Evolutionary conservation across 1,140 invertebrate species (phyloP).

Genomic region (Yoshiicerus persimilis): DNA sequence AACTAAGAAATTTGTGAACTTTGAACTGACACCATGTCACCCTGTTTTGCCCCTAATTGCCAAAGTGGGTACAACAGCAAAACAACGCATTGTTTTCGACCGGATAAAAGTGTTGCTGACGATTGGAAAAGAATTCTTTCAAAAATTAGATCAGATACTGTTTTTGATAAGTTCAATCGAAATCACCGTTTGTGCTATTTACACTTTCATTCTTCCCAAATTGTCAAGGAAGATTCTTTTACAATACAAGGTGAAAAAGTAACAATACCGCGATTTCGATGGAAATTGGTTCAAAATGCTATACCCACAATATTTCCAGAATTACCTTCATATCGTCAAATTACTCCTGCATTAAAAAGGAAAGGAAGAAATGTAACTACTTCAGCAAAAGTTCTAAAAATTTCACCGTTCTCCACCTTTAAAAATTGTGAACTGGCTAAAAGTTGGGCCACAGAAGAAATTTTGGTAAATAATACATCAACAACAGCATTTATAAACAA

Average conservation of each 20-base stretch:
- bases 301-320: not conserved
- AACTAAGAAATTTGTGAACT: too few relatives aligned
- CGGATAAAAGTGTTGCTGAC: not conserved
- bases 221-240: not conserved
- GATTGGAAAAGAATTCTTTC: not conserved
- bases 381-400: too few relatives aligned
- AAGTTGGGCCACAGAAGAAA: not conserved
- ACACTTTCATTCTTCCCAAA: not conserved
- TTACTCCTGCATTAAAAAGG: not conserved
- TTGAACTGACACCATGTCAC: not conserved
- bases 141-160: not conserved
- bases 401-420: too few relatives aligned
- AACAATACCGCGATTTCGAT: not conserved
- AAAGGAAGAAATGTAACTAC: not conserved
- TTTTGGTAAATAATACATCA: not conserved
- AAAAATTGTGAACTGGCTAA: not conserved
- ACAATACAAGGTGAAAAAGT: not conserved
- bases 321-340: not conserved
- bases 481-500: not conserved
- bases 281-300: not conserved
- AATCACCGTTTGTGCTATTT: not conserved
- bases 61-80: not conserved
- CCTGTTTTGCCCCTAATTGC: not conserved
- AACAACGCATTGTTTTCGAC: not conserved
- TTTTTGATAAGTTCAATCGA: not conserved